Evolutionary conservation across 1,140 invertebrate genomes (phyloP).

Genomic region (Eciton burchellii): DNA sequence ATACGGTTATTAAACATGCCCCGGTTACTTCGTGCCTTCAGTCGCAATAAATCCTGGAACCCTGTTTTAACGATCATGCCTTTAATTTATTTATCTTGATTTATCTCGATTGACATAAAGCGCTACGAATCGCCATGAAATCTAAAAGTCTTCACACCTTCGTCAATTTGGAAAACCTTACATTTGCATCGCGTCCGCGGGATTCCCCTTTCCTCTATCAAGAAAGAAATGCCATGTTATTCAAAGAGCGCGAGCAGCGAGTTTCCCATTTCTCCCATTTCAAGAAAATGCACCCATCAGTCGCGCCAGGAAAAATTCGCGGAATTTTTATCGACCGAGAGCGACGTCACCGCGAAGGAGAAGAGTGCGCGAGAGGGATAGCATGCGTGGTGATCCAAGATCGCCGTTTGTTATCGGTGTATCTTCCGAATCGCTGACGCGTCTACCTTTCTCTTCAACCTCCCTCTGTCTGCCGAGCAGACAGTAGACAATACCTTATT

Average conservation of each 20-base stretch:
- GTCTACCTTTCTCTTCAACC: conserved; percentile 9
- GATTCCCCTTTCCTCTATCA: neutral
- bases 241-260: neutral
- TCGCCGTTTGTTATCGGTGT: conserved; percentile 25
- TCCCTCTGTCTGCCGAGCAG: conserved; percentile 28
- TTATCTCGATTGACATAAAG: no score
- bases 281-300: conserved; percentile 35
- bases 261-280: neutral
- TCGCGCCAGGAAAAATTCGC: neutral
- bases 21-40: no score
- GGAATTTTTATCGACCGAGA: conserved; percentile 18
- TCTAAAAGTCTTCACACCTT: neutral
- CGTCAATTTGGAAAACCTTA: neutral
- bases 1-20: no score
- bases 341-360: neutral
- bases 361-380: conserved; percentile 21
- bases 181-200: neutral
- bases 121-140: no score
- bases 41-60: no score
- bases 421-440: conserved; percentile 24
- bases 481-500: neutral
- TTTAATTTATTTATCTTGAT: no score
- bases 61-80: no score
- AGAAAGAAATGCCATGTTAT: neutral
- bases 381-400: conserved; percentile 1